Percentiles rank a stretch among this genome's conserved stretches.
Evolutionary conservation across 2,888 invertebrate species (phyloP).

Genomic region (Sminthurides aquaticus): DNA sequence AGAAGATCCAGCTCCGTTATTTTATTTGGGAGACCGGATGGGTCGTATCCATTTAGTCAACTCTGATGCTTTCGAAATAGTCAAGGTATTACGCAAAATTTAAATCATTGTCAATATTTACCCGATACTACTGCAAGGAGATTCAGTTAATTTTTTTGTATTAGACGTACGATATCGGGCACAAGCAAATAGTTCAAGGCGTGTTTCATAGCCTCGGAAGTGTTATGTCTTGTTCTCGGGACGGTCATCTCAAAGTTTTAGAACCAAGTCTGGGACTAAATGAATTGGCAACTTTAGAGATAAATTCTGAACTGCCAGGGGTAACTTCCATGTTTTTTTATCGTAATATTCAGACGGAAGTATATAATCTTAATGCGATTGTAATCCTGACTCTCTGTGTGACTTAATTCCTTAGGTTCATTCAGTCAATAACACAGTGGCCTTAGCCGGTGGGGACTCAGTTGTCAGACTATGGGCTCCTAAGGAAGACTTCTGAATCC

Average conservation of each 20-base stretch:
- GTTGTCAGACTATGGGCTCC: conserved; percentile 34
- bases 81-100: conserved; percentile 13
- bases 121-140: not conserved
- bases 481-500: conserved; percentile 21
- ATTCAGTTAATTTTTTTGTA: not conserved
- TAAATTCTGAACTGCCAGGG: conserved; percentile 27
- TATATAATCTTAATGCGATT: too few species aligned
- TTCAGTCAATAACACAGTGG: conserved; percentile 35
- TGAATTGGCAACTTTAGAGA: conserved; percentile 15
- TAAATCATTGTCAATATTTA: not conserved
- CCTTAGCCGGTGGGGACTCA: conserved; percentile 37
- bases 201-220: conserved; percentile 35
- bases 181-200: conserved; percentile 35
- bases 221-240: conserved; percentile 34
- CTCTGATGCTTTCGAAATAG: conserved; percentile 27
- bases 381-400: too few species aligned
- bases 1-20: conserved; percentile 29
- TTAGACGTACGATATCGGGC: conserved; percentile 26
- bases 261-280: conserved; percentile 30
- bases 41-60: conserved; percentile 35
- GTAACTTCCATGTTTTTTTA: conserved; percentile 11
- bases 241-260: conserved; percentile 33
- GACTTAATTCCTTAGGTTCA: conserved; percentile 27
- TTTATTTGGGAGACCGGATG: conserved; percentile 39
- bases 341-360: not conserved